Evolutionary conservation across 2,888 invertebrate genomes (phyloP).

Genomic region (Campaea margaritaria): DNA sequence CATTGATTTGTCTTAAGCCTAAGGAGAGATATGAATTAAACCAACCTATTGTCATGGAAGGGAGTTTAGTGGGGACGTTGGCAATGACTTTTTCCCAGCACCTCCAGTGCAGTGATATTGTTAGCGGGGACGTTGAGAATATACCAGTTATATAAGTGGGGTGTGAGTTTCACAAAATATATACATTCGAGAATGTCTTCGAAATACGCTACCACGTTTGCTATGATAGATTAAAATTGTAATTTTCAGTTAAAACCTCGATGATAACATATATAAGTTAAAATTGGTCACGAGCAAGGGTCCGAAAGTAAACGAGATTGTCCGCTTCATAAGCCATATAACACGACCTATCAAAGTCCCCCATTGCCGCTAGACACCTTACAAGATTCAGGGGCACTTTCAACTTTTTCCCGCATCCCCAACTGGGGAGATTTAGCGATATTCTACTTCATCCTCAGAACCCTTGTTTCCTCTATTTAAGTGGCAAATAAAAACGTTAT

Average conservation of each 20-base stretch:
- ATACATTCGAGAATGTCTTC: too few species aligned
- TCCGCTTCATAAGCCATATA: slow-evolving; percentile 24
- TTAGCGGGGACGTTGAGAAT: too few species aligned
- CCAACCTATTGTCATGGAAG: too few species aligned
- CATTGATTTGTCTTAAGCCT: too few species aligned
- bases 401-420: slow-evolving; percentile 41
- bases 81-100: too few species aligned
- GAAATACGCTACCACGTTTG: too few species aligned
- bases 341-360: slow-evolving; percentile 28
- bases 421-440: slow-evolving; percentile 53
- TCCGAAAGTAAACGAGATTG: slow-evolving; percentile 15
- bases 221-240: neutral
- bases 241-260: neutral
- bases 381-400: slow-evolving; percentile 40
- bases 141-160: too few species aligned
- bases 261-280: slow-evolving; percentile 1
- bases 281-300: slow-evolving; percentile 2
- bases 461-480: slow-evolving; percentile 60
- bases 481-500: slow-evolving; percentile 69
- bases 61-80: too few species aligned
- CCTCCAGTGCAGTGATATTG: too few species aligned
- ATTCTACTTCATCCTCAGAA: slow-evolving; percentile 50
- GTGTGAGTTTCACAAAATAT: too few species aligned
- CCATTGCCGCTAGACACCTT: slow-evolving; percentile 37
- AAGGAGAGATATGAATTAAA: too few species aligned